These are phyloP conservation scores for Myoxocephalus aenaeus DNA, from an alignment of 2,797 vertebrate species.

Conservation along the genomic window DNA sequence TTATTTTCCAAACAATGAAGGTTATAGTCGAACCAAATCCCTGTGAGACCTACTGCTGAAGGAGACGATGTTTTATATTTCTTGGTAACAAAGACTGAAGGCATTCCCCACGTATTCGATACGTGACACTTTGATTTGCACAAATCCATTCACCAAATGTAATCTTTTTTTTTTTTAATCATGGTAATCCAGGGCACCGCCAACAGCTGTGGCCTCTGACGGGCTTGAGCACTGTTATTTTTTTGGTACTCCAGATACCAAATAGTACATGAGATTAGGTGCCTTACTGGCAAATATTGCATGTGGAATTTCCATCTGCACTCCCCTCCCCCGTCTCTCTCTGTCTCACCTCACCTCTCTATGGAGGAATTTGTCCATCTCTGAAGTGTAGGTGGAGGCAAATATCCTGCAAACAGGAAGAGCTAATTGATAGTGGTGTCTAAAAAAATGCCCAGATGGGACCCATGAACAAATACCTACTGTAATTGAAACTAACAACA, in stretches of 20 bases:
- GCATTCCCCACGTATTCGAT: not conserved
- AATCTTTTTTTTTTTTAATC: not conserved
- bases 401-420: constrained; percentile 26
- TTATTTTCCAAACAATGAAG: not conserved
- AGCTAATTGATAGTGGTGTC: constrained; percentile 15
- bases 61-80: not conserved
- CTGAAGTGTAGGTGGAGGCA: constrained; percentile 18
- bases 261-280: not conserved
- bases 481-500: constrained; percentile 14
- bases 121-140: not conserved
- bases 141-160: not conserved
- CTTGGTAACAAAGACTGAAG: not conserved
- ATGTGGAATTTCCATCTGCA: not conserved
- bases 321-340: not conserved
- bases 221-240: not conserved
- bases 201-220: not conserved
- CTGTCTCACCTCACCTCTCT: constrained; percentile 11
- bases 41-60: not conserved
- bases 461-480: not conserved
- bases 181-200: not conserved
- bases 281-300: not conserved
- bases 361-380: not conserved
- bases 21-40: not conserved
- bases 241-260: not conserved
- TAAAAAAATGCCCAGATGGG: constrained; percentile 8